Conservation (phyloP, 1,140 invertebrate species). For the Drosophila ohnishii region DNA sequence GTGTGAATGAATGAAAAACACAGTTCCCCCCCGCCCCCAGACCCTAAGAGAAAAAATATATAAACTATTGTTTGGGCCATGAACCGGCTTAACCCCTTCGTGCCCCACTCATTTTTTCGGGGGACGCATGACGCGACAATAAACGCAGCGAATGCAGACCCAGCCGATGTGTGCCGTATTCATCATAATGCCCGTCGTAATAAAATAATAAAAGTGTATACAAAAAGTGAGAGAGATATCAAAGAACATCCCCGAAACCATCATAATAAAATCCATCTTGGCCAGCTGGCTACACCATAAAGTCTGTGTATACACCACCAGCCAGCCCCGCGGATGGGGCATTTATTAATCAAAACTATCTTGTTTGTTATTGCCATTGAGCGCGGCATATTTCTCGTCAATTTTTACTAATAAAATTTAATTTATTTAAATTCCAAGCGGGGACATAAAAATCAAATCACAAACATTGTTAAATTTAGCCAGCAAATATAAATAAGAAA, state of each 20-base stretch:
- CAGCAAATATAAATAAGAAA: slow-evolving; percentile 34
- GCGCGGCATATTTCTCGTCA: slow-evolving; percentile 76
- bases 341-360: slow-evolving; percentile 78
- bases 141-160: slow-evolving; percentile 45
- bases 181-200: slow-evolving; percentile 41
- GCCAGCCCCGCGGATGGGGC: slow-evolving; percentile 18
- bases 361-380: slow-evolving; percentile 67
- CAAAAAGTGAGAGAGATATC: slow-evolving; percentile 51
- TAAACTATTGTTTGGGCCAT: slow-evolving; percentile 40
- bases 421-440: slow-evolving; percentile 78
- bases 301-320: slow-evolving; percentile 17
- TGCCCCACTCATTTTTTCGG: slow-evolving; percentile 32
- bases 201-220: slow-evolving; percentile 70
- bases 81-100: slow-evolving; percentile 36
- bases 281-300: slow-evolving; percentile 60
- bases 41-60: slow-evolving; percentile 1
- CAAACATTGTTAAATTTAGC: slow-evolving; percentile 54
- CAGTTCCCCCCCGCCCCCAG: neutral
- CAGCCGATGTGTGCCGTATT: slow-evolving; percentile 21
- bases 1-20: slow-evolving; percentile 41
- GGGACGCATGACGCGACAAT: slow-evolving; percentile 57
- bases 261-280: slow-evolving; percentile 56
- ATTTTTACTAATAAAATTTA: slow-evolving; percentile 81
- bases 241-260: slow-evolving; percentile 45
- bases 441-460: slow-evolving; percentile 56